Conservation (phyloP, 2,888 invertebrate species). For the Andricus curvator region DNA sequence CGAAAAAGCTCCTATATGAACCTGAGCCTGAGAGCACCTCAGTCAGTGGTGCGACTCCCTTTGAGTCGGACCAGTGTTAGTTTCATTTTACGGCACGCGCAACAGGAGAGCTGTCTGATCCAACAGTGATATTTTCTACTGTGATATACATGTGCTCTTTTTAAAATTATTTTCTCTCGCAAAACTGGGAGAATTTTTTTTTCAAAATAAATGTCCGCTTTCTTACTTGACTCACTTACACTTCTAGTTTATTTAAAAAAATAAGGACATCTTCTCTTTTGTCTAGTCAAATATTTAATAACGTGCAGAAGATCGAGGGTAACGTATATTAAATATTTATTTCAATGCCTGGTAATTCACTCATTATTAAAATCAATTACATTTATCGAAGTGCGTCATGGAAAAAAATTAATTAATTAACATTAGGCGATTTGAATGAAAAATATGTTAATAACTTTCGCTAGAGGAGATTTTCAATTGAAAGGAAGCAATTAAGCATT, state of each 20-base stretch:
- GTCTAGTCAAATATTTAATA: not conserved
- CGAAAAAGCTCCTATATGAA: constrained; percentile 46
- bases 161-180: not conserved
- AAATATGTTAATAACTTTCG: not conserved
- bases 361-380: not conserved
- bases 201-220: not conserved
- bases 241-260: not conserved
- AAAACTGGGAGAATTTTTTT: not conserved
- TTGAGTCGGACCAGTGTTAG: constrained; percentile 65
- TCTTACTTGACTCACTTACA: not conserved
- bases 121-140: constrained; percentile 41
- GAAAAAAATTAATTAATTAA: too few species aligned
- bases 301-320: not conserved
- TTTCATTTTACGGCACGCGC: constrained; percentile 33
- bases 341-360: not conserved
- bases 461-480: not conserved
- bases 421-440: too few species aligned
- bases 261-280: not conserved
- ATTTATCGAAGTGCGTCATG: not conserved
- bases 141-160: constrained; percentile 28
- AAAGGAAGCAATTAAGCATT: not conserved
- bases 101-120: constrained; percentile 37
- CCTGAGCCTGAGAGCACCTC: constrained; percentile 56
- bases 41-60: constrained; percentile 76
- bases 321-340: not conserved